Base-by-base conservation (phyloP, 2,888 invertebrate species). In the Tricholauxania praeusta region DNA sequence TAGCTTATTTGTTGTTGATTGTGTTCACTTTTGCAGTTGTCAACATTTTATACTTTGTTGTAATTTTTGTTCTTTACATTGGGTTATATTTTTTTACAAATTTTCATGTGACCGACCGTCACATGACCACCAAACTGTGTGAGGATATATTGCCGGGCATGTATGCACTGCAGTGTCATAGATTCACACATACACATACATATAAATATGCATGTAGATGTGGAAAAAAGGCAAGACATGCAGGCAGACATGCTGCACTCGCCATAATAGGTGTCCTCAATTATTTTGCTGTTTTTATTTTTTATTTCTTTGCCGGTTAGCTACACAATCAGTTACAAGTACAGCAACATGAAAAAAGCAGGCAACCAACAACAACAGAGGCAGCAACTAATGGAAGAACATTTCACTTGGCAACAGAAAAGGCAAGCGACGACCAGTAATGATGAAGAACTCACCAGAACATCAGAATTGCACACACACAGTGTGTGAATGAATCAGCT, bases 361-460 rank as follows among this genome's bases (percentile, higher is more conserved):
- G 8, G 19, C 59, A 53, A 53, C 53, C 0, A n/a, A 53, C 53
- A 19, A n/a, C 53, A 62, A 2, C 48, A 48, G 22, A 4, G 53
- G 32, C 52, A 55, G 55, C 12, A 63, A 65, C 65, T 65, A 65
- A 32, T 65, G 32, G 51, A 52, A 65, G 65, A 65, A 65, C 64
- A 64, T 64, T 64, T 64, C 64, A 49, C 64, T 64, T 64, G 64
- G 64, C 64, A 64, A 64, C 64, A 64, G 51, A 64, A 51, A 65
- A n/a, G 22, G 32, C 22, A 22, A 51, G 15, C 65, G 28, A 51
- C 49, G 53, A 53, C 53, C 53, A 19, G 53, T n/a, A 55, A 22
- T n/a, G 55, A 55, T 15, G 55, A 12, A n/a, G 55, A 55, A 22
- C 12, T 12, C 19, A 55, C 22, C 55, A 55, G 55, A 17, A 55